Evolutionary conservation across 1,140 invertebrate species (phyloP).

Genomic region (Cydia strobilella): DNA sequence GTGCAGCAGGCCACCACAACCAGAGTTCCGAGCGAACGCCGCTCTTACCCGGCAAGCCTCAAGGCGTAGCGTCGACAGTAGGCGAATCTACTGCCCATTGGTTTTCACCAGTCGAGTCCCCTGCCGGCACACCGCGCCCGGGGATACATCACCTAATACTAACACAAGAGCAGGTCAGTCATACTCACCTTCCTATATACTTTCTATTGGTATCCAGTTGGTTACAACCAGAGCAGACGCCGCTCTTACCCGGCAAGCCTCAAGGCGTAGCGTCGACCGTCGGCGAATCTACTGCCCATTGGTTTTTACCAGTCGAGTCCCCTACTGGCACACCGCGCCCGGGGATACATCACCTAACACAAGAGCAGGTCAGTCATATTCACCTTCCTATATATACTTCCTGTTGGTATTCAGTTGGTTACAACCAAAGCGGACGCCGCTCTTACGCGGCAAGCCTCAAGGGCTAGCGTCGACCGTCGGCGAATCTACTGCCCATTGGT

Average conservation of each 20-base stretch:
- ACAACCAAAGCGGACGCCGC: conserved; percentile 47
- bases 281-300: conserved; percentile 67
- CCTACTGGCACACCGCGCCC: conserved; percentile 59
- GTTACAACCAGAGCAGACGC: conserved; percentile 53
- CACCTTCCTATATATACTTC: not conserved
- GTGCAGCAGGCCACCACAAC: not conserved
- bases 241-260: conserved; percentile 42
- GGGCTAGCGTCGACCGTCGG: conserved; percentile 49
- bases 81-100: conserved; percentile 69
- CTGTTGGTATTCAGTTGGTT: not conserved
- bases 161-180: conserved; percentile 64
- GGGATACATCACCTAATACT: conserved; percentile 55
- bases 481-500: conserved; percentile 70
- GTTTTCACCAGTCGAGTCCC: conserved; percentile 70
- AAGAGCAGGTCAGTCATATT: conserved; percentile 57
- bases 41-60: conserved; percentile 48
- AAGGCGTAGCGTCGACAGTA: conserved; percentile 44
- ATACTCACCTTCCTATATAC: not conserved
- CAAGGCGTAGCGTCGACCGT: conserved; percentile 45
- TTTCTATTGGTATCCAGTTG: too few species aligned
- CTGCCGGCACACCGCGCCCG: conserved; percentile 57
- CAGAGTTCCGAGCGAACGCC: conserved; percentile 52
- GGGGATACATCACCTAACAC: conserved; percentile 52
- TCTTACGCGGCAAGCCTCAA: conserved; percentile 43
- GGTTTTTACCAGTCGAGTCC: conserved; percentile 70